Evolutionary conservation across 2,113 vertebrate genomes (phyloP), one percentile per base, ranked within the genome.

Genomic region (Rattus rattus): DNA sequence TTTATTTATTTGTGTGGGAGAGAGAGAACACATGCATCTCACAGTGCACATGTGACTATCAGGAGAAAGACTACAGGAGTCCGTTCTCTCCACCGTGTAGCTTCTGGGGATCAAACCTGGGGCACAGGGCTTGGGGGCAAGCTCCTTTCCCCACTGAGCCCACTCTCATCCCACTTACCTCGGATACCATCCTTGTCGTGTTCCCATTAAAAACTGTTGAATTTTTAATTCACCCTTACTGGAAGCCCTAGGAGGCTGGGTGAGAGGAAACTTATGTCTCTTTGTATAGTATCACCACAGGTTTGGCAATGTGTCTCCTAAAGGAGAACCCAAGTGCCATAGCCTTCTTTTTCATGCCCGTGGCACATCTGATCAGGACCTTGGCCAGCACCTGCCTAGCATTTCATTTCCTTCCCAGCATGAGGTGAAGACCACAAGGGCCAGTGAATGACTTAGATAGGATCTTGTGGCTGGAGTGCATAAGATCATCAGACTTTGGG

Each of bases 281-380:
- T 96, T 52, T 80, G n/a, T 39, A 76, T 24, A 56, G 7, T 80
- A 67, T 61, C 69, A 2, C 56, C 9, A 73, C 94, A 70, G 33
- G 33, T 36, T 88, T 69, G 49, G 14, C 28, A 49, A 4, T 3
- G 1, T 88, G 9, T 93, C 17, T 49, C 92, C 94, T 94, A 65
- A 88, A 87, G 91, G 59, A 83, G 76, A 95, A 49, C 39, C 12
- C 49, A 61, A 79, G 39, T 80, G 73, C 54, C 47, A n/a, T 56
- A n/a, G 4, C 20, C 49, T 90, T 30, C 4, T 59, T 72, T 86
- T 85, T 79, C 47, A 63, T 63, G 59, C 52, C 12, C 0, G 0
- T 2, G 30, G 47, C n/a, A 77, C 65, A 54, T 28, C 65, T 36
- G 80, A 88, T 97, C 97, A 98, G 96, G 72, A 96, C 97, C 96